phyloP scores from a whole-genome alignment of 1,140 invertebrate genomes.

The Marisa cornuarietis region DNA sequence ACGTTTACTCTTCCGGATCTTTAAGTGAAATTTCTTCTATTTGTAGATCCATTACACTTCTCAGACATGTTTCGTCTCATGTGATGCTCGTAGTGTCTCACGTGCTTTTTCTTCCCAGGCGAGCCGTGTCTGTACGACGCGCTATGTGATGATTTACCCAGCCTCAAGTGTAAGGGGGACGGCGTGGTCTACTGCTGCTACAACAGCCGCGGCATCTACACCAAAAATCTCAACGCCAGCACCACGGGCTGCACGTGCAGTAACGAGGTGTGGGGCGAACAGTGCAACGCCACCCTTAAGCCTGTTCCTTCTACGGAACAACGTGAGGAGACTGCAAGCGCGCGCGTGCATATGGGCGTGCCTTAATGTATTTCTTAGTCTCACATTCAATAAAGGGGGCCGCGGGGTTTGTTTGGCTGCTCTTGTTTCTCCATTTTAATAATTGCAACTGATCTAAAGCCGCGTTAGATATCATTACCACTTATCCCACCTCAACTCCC shows the following conservation, averaged over 20 bases:
- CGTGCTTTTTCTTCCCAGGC: not conserved
- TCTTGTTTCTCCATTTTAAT: no score
- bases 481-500: no score
- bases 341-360: not conserved
- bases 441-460: no score
- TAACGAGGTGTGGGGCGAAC: not conserved
- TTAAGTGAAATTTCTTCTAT: no score
- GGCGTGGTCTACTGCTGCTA: constrained; percentile 7
- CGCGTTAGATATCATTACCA: no score
- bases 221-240: not conserved
- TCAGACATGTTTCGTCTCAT: not conserved
- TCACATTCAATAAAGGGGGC: no score
- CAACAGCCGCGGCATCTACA: constrained; percentile 10
- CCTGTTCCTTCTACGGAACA: not conserved
- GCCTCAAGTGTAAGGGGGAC: not conserved
- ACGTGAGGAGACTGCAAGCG: not conserved
- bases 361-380: not conserved
- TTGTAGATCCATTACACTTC: no score
- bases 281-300: not conserved
- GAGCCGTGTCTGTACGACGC: constrained; percentile 1
- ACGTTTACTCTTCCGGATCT: no score
- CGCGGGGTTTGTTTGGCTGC: no score
- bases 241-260: constrained; percentile 12
- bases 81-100: not conserved
- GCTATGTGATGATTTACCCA: not conserved